Evolutionary conservation across 2,888 invertebrate species (phyloP), one percentile per base, ranked within the genome.

Genomic region (Dichetophora obliterata): DNA sequence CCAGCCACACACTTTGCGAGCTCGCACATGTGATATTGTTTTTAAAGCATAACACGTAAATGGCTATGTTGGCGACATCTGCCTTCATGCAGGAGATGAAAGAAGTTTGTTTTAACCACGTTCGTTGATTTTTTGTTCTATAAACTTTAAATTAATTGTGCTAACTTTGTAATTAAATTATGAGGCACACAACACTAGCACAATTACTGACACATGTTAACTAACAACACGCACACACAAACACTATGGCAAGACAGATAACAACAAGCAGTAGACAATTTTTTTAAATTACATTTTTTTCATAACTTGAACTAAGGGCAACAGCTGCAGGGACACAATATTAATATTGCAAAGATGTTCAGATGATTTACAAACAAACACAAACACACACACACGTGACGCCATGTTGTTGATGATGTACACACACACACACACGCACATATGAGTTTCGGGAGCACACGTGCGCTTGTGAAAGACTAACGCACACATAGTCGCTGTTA

Each of bases 121-220:
- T 59, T 34, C 50, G 68, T 24, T 50, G 50, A n/a, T 68, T 48
- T 34, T 50, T 57, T 66, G 84, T 82, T 84, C 81, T 81, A 78
- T 81, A 81, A 86, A 85, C 82, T 86, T 86, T 82, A 83, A 84
- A 85, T 86, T 86, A 86, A 86, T 86, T 85, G 84, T 82, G 80
- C 79, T 84, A 86, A 86, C 83, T 86, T 86, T 86, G 81, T 86
- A 86, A 86, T 86, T 86, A 86, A 86, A 86, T 86, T 85, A 86
- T 72, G 77, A 69, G n/a, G n/a, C 43, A 34, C 63, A 54, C 76
- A 57, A 59, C 75, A 68, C 59, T 76, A 69, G 68, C 66, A 80
- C 80, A 37, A 31, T 52, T 54, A 34, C 31, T 61, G 81, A 79
- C 81, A 81, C 79, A 78, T 75, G 78, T 78, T 76, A 70, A 70